phyloP scores from a whole-genome alignment of 2,888 invertebrate species.

The Geotrupes spiniger region DNA sequence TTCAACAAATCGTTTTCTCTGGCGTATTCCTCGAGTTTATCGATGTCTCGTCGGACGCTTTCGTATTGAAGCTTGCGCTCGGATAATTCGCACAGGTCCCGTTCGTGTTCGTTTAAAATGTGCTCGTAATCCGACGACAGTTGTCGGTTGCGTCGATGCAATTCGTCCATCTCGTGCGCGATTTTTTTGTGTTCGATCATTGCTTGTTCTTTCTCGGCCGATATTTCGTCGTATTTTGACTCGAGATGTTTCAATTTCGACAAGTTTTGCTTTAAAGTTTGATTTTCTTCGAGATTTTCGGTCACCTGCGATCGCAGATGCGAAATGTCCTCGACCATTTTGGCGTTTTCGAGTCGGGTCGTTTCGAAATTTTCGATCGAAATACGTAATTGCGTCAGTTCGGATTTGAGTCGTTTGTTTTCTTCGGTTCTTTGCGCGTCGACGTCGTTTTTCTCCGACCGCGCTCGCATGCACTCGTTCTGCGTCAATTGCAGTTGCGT shows the following conservation, averaged over 20 bases:
- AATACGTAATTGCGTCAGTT: too few relatives aligned
- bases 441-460: slow-evolving; percentile 1
- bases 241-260: slow-evolving; percentile 7
- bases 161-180: slow-evolving; percentile 35
- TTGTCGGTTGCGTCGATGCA: slow-evolving; percentile 37
- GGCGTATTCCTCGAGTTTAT: neutral
- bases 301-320: slow-evolving; percentile 11
- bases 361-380: slow-evolving; percentile 10
- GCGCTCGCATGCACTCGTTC: too few relatives aligned
- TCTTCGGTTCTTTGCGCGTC: slow-evolving; percentile 9
- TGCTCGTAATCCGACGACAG: slow-evolving; percentile 40
- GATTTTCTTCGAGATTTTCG: slow-evolving; percentile 10
- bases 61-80: slow-evolving; percentile 39
- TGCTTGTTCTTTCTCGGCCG: slow-evolving; percentile 2
- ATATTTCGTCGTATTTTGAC: slow-evolving; percentile 6
- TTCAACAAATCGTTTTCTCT: slow-evolving; percentile 8
- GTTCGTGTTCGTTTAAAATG: slow-evolving; percentile 41
- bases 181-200: slow-evolving; percentile 19
- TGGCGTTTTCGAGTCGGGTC: slow-evolving; percentile 1
- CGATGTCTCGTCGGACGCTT: slow-evolving; percentile 6
- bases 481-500: too few relatives aligned
- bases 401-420: slow-evolving; percentile 6
- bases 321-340: slow-evolving; percentile 11
- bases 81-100: slow-evolving; percentile 32
- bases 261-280: slow-evolving; percentile 13